Percentiles rank a stretch among this genome's conserved stretches.
These are phyloP conservation scores for Xenopus laevis DNA, from an alignment of 2,113 vertebrate species.

Conservation along the genomic window DNA sequence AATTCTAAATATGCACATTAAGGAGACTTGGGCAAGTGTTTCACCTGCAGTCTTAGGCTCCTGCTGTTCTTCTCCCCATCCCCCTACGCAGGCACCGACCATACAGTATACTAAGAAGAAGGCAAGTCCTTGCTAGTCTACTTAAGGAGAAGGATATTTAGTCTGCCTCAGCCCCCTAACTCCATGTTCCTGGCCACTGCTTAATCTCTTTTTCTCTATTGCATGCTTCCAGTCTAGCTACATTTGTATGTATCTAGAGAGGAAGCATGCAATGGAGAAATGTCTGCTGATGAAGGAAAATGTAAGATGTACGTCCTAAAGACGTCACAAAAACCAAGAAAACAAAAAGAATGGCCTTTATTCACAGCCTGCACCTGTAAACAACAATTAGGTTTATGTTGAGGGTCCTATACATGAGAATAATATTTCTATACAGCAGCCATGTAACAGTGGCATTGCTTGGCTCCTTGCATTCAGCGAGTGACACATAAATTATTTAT, in stretches of 20 bases:
- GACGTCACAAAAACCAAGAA: background rate
- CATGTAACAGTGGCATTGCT: too few species aligned
- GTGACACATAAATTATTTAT: too few species aligned
- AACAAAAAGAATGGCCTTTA: too few species aligned
- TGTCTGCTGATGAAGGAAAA: background rate
- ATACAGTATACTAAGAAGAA: constrained; percentile 9
- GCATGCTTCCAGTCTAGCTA: background rate
- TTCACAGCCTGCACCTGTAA: background rate
- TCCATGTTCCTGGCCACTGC: background rate
- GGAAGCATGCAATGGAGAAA: too few species aligned
- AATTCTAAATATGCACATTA: constrained; percentile 26
- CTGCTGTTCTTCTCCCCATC: background rate
- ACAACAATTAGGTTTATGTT: background rate
- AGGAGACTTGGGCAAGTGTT: background rate
- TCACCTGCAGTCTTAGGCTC: constrained; percentile 14
- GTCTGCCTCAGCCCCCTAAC: constrained; percentile 19
- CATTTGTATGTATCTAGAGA: too few species aligned
- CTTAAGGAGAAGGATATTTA: constrained; percentile 15
- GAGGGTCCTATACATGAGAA: too few species aligned
- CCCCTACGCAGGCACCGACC: background rate
- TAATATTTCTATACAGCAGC: too few species aligned
- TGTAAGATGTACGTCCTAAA: background rate
- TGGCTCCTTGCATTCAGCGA: too few species aligned
- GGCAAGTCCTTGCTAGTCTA: constrained; percentile 27
- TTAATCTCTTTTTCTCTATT: background rate